phyloP scores from a whole-genome alignment of 1,140 invertebrate species.

The Drosophila kurseongensis region DNA sequence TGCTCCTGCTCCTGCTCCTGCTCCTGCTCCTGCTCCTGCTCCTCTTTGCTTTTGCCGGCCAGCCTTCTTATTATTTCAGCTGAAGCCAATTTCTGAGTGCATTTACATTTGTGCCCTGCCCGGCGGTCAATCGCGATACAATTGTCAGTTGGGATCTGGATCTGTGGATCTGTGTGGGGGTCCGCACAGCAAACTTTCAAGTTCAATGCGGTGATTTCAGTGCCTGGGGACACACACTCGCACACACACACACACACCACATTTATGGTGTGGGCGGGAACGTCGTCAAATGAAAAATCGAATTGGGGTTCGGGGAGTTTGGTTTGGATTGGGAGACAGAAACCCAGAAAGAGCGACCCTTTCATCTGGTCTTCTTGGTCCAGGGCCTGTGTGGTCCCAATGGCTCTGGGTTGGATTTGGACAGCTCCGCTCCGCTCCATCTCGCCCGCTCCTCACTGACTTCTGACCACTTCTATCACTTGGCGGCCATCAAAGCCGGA shows the following conservation, averaged over 20 bases:
- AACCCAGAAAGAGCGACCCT: constrained; percentile 49
- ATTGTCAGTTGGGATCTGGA: constrained; percentile 64
- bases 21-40: constrained; percentile 35
- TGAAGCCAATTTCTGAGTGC: constrained; percentile 44
- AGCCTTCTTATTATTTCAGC: constrained; percentile 51
- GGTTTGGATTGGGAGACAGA: constrained; percentile 6
- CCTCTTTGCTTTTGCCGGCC: neutral
- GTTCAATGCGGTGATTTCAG: constrained; percentile 74
- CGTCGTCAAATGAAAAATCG: constrained; percentile 81
- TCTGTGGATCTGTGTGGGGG: constrained; percentile 38
- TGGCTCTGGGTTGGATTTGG: constrained; percentile 15
- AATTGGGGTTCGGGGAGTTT: constrained; percentile 17
- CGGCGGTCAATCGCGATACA: constrained; percentile 77
- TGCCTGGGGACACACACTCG: constrained; percentile 52
- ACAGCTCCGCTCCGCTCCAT: neutral
- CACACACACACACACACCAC: constrained; percentile 26
- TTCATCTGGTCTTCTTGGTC: constrained; percentile 41
- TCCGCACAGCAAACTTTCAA: constrained; percentile 52
- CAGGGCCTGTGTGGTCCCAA: constrained; percentile 44
- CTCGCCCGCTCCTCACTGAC: neutral
- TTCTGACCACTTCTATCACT: constrained; percentile 69
- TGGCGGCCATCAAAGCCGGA: constrained; percentile 70
- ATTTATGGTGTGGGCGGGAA: constrained; percentile 72
- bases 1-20: constrained; percentile 15
- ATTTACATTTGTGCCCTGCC: constrained; percentile 54